These are phyloP conservation scores for Zaprionus capensis DNA, from an alignment of 1,140 invertebrate species.

Conservation along the genomic window DNA sequence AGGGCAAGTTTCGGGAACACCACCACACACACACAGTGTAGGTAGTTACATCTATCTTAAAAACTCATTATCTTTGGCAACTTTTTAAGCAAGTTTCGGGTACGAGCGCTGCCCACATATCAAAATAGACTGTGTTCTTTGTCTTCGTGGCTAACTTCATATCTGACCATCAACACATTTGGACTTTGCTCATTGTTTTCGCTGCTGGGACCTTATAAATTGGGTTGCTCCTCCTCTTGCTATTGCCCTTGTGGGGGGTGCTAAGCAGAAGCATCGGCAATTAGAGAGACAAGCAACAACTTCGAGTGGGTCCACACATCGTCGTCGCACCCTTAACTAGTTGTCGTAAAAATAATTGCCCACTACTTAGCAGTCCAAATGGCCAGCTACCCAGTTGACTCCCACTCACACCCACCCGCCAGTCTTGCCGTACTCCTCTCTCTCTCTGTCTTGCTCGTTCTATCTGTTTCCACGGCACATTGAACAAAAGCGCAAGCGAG, in stretches of 20 bases:
- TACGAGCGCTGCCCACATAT: constrained; percentile 49
- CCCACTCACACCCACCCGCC: neutral
- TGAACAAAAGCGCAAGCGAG: constrained; percentile 33
- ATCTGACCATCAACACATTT: constrained; percentile 72
- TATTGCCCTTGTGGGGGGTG: neutral
- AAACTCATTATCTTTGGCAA: constrained; percentile 81
- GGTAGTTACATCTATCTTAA: constrained; percentile 63
- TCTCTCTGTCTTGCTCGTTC: constrained; percentile 5
- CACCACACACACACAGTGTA: neutral
- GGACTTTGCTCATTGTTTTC: constrained; percentile 58
- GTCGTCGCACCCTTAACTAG: constrained; percentile 68
- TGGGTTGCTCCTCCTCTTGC: constrained; percentile 32
- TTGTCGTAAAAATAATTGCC: constrained; percentile 83
- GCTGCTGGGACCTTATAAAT: constrained; percentile 42
- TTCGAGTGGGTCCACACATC: constrained; percentile 60
- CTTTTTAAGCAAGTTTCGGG: constrained; percentile 71
- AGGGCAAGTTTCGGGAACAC: constrained; percentile 34
- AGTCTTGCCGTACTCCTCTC: neutral
- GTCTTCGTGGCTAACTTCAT: constrained; percentile 59
- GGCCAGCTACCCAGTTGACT: constrained; percentile 46
- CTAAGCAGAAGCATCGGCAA: constrained; percentile 55
- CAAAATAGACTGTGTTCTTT: constrained; percentile 62
- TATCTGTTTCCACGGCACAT: constrained; percentile 31
- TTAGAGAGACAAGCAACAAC: constrained; percentile 72
- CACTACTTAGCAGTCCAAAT: constrained; percentile 78